Evolutionary conservation across 2,113 vertebrate genomes (phyloP).

Genomic region (Numenius arquata): DNA sequence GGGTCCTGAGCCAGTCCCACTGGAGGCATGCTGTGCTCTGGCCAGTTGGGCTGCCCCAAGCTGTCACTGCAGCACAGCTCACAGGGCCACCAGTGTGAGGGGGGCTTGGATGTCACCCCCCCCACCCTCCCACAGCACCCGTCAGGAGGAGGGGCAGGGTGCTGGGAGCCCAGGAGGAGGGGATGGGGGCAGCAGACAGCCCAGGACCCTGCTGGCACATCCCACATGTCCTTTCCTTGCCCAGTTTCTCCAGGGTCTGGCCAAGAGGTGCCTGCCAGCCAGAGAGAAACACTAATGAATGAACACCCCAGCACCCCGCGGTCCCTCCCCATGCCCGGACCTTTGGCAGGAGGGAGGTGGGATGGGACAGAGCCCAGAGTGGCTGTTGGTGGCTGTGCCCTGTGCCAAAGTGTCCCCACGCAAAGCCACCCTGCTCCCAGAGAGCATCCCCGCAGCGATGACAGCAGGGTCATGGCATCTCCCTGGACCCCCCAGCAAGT

Average conservation of each 20-base stretch:
- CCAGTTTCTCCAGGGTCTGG: not conserved
- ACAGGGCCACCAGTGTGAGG: not conserved
- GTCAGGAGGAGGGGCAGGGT: not conserved
- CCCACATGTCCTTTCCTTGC: not conserved
- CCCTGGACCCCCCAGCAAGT: not conserved
- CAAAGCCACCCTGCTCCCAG: not conserved
- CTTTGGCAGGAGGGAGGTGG: not conserved
- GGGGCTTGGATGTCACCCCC: not conserved
- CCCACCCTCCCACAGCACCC: not conserved
- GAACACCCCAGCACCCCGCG: rapidly evolving
- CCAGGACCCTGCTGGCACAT: not conserved
- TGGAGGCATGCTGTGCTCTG: not conserved
- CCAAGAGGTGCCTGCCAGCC: not conserved
- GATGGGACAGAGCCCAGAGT: not conserved
- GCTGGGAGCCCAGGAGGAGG: not conserved
- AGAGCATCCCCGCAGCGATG: not conserved
- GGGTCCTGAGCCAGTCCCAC: not conserved
- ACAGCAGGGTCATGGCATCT: rapidly evolving
- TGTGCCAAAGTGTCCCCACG: too few relatives aligned
- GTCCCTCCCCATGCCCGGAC: rapidly evolving
- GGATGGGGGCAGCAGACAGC: not conserved
- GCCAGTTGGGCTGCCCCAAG: not conserved
- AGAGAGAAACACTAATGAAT: not conserved
- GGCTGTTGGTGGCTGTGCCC: not conserved
- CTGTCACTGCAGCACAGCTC: not conserved